phyloP scores from a whole-genome alignment of 2,888 invertebrate species.

The Euclidia mi region DNA sequence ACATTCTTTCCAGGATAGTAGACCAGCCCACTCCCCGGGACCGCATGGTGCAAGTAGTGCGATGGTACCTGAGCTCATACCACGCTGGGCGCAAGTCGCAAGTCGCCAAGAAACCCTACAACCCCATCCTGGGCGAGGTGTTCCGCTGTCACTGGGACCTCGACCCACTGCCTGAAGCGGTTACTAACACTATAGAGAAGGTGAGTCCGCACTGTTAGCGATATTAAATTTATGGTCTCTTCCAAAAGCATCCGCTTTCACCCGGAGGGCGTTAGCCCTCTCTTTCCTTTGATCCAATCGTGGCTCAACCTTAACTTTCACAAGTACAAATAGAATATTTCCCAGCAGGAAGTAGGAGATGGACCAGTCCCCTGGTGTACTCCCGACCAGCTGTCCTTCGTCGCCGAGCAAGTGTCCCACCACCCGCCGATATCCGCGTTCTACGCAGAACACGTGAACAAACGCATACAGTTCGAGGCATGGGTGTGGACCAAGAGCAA shows the following conservation, averaged over 20 bases:
- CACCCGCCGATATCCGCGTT: slow-evolving; percentile 99
- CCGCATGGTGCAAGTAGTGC: slow-evolving; percentile 97
- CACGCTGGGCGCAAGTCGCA: slow-evolving; percentile 99
- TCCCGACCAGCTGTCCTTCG: slow-evolving; percentile 96
- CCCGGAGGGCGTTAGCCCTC: no score
- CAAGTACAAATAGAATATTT: no score
- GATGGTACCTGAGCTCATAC: slow-evolving; percentile 99
- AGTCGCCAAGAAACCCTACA: slow-evolving; percentile 99
- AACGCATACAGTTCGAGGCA: slow-evolving; percentile 98
- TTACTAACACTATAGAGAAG: slow-evolving; percentile 64
- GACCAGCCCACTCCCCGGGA: slow-evolving; percentile 96
- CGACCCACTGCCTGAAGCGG: slow-evolving; percentile 74
- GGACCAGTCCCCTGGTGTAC: slow-evolving; percentile 98
- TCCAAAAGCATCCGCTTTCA: no score
- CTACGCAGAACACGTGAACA: slow-evolving; percentile 98
- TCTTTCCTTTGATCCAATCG: no score
- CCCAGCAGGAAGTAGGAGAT: slow-evolving; percentile 90
- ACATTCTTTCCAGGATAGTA: slow-evolving; percentile 92
- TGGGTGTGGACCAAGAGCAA: slow-evolving; percentile 99
- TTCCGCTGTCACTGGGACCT: slow-evolving; percentile 97
- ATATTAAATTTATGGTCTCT: no score
- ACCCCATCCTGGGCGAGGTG: slow-evolving; percentile 99
- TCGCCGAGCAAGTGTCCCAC: slow-evolving; percentile 99
- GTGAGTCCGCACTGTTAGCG: slow-evolving; percentile 42
- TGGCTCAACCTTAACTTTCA: no score